Base-by-base conservation (phyloP, 2,113 vertebrate species). In the Sisor rabdophorus region DNA sequence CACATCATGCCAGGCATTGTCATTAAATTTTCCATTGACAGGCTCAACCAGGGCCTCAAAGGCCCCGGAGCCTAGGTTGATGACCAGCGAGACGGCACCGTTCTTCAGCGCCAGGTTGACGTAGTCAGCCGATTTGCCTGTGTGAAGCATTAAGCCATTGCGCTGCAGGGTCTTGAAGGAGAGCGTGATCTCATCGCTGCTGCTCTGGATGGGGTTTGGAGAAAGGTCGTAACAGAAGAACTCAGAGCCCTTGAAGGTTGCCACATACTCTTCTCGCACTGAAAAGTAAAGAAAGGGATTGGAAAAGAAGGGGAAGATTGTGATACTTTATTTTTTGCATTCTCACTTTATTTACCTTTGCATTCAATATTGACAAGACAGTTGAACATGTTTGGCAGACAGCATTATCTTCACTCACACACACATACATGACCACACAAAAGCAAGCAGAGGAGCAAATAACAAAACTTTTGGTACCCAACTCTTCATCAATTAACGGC, bases 1-100 rank as follows among this genome's bases (percentile, higher is more conserved):
- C 91, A 99, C 97, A 93, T 99, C 96, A 92, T 99, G 97, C 97
- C 97, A 99, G 93, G 93, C 92, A 95, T 99, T 99, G 95, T 99
- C 97, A 94, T 99, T 99, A 95, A 99, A 99, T 92, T 99, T 99
- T 89, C 97, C 97, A 88, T 99, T 99, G 93, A 99, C 97, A 1
- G 97, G 97, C 92, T 99, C 97, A 94, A 99, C 96, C 92, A 99
- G 92, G 17, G 97, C 97, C 93, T 99, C 97, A 88, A 99, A 99
- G 86, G 96, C 97, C 91, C 97, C 97, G 73, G 96, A 98, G 93
- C 97, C 97, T 86, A 99, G 93, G 93, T 98, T 99, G 93, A 99
- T 99, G 94, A 99, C 97, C 84, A 99, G 94, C 76, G 96, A 98
- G 85, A 98, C 97, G 52, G 97, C 97, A 85, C 97, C 97, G 67